These are phyloP conservation scores for Trilocha varians DNA, from an alignment of 2,888 invertebrate species.

Conservation along the genomic window DNA sequence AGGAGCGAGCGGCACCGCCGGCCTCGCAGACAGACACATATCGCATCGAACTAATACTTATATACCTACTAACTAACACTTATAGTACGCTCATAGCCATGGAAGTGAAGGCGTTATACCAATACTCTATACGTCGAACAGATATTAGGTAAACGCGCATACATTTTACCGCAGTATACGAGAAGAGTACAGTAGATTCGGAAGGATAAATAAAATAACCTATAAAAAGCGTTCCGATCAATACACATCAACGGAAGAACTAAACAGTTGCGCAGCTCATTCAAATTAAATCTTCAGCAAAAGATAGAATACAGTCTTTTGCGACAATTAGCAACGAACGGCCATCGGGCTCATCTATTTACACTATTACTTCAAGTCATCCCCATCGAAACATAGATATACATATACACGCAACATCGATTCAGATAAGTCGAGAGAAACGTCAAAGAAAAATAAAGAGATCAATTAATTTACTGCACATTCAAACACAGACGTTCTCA, in stretches of 20 bases:
- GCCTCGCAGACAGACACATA: conserved; percentile 54
- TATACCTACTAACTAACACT: conserved; percentile 67
- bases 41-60: conserved; percentile 66
- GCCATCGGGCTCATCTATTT: conserved; percentile 72
- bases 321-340: conserved; percentile 73
- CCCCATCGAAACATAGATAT: conserved; percentile 73
- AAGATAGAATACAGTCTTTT: conserved; percentile 71
- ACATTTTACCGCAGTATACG: conserved; percentile 65
- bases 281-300: conserved; percentile 72
- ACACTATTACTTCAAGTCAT: conserved; percentile 66
- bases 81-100: conserved; percentile 68
- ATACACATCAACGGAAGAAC: conserved; percentile 67
- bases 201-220: conserved; percentile 71
- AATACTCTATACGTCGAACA: conserved; percentile 63
- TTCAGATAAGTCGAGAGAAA: conserved; percentile 72
- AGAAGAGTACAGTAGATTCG: conserved; percentile 66
- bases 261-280: conserved; percentile 74
- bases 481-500: conserved; percentile 74
- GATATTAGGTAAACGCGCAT: conserved; percentile 67
- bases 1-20: conserved; percentile 47
- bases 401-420: conserved; percentile 73
- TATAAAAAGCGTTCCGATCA: conserved; percentile 70
- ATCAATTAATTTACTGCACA: conserved; percentile 66
- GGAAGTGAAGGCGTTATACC: conserved; percentile 68
- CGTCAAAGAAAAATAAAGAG: conserved; percentile 72